phyloP scores from a whole-genome alignment of 2,797 vertebrate species.

The Neostethus bicornis region DNA sequence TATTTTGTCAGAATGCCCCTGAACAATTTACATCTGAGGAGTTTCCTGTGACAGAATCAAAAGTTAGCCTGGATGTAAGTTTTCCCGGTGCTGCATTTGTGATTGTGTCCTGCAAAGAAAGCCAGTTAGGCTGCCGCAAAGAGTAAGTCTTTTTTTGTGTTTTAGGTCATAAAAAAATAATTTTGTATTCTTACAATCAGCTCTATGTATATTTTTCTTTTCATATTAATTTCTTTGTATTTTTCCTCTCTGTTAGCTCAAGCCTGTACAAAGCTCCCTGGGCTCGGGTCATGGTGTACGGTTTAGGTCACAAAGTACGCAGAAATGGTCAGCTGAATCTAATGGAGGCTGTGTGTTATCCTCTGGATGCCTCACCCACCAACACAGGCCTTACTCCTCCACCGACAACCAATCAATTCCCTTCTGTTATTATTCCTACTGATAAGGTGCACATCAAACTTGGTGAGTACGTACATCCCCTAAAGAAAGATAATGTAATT shows the following conservation, averaged over 20 bases:
- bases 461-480: constrained; percentile 74
- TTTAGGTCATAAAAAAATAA: background rate
- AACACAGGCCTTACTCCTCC: constrained; percentile 97
- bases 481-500: no score
- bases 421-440: constrained; percentile 93
- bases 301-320: constrained; percentile 96
- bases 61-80: constrained; percentile 97
- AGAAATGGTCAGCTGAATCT: constrained; percentile 95
- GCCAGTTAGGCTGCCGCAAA: constrained; percentile 94
- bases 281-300: constrained; percentile 94
- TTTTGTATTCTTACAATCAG: background rate
- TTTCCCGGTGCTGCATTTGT: constrained; percentile 97
- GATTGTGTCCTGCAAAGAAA: constrained; percentile 95
- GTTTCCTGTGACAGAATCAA: constrained; percentile 94
- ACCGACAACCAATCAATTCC: constrained; percentile 96
- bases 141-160: constrained; percentile 83
- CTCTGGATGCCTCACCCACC: constrained; percentile 95
- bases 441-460: constrained; percentile 97
- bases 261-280: constrained; percentile 98
- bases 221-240: background rate
- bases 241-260: constrained; percentile 78
- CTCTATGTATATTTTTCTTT: background rate
- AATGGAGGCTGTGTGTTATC: constrained; percentile 94
- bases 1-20: constrained; percentile 84
- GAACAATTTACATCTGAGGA: constrained; percentile 97